phyloP scores from a whole-genome alignment of 1,140 invertebrate genomes.

The Tribolium madens region DNA sequence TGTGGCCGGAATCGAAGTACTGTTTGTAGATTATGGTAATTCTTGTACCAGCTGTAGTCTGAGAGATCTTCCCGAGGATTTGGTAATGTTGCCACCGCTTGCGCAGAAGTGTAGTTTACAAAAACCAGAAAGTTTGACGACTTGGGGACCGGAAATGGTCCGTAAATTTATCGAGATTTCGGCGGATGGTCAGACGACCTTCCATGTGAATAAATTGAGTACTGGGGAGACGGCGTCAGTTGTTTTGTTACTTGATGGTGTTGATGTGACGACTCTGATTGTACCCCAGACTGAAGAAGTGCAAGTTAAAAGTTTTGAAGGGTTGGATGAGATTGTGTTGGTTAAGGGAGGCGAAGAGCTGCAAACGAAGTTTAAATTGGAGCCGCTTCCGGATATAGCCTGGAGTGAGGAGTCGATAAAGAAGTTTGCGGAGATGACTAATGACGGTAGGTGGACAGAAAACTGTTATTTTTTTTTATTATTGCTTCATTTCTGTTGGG shows the following conservation, averaged over 20 bases:
- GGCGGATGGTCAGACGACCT: slow-evolving; percentile 74
- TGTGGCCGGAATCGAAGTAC: slow-evolving; percentile 71
- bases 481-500: background rate
- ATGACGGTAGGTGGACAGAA: slow-evolving; percentile 69
- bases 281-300: slow-evolving; percentile 61
- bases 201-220: slow-evolving; percentile 73
- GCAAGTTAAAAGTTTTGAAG: slow-evolving; percentile 60
- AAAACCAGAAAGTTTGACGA: slow-evolving; percentile 70
- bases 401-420: slow-evolving; percentile 74
- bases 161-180: slow-evolving; percentile 75
- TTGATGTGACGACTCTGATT: slow-evolving; percentile 73
- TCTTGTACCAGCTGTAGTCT: slow-evolving; percentile 72
- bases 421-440: slow-evolving; percentile 73
- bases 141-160: slow-evolving; percentile 74
- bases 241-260: slow-evolving; percentile 71
- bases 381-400: slow-evolving; percentile 69
- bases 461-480: background rate
- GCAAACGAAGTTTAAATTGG: slow-evolving; percentile 71
- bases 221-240: slow-evolving; percentile 75
- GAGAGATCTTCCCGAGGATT: slow-evolving; percentile 73
- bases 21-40: slow-evolving; percentile 83
- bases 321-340: slow-evolving; percentile 57
- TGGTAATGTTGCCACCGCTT: slow-evolving; percentile 71
- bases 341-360: slow-evolving; percentile 68
- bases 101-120: slow-evolving; percentile 75